Evolutionary conservation across 2,888 invertebrate genomes (phyloP).

Genomic region (Xylota sylvarum): DNA sequence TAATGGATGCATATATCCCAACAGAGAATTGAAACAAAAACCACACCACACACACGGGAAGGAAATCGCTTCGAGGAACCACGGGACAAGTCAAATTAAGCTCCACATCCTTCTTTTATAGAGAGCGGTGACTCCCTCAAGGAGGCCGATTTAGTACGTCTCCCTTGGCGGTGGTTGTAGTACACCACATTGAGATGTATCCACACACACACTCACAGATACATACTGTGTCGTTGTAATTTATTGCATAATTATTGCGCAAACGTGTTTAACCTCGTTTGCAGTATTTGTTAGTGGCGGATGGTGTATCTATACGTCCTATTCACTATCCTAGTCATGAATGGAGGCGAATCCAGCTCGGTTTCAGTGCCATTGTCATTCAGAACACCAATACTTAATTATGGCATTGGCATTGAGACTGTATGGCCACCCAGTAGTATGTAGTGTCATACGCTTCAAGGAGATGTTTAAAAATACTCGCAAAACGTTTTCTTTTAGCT

Average conservation of each 20-base stretch:
- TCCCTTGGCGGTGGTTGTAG: conserved; percentile 5
- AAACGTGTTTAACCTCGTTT: conserved; percentile 67
- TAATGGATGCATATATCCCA: conserved; percentile 69
- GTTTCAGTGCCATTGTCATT: conserved; percentile 53
- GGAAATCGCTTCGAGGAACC: conserved; percentile 17
- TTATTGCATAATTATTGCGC: conserved; percentile 72
- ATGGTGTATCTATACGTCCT: conserved; percentile 1
- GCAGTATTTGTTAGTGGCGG: too few species aligned
- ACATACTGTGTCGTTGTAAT: conserved; percentile 41
- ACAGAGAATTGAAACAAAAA: conserved; percentile 32
- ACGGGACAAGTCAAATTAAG: conserved; percentile 38
- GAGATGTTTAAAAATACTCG: conserved; percentile 51
- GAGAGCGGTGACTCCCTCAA: conserved; percentile 22
- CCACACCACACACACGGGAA: neutral
- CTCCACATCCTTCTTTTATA: conserved; percentile 14
- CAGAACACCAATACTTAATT: conserved; percentile 49
- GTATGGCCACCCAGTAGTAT: conserved; percentile 13
- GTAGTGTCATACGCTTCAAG: conserved; percentile 13
- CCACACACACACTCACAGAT: conserved; percentile 8
- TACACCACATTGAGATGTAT: neutral
- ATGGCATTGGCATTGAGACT: conserved; percentile 64
- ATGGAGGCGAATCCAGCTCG: conserved; percentile 43
- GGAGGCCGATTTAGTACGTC: conserved; percentile 42
- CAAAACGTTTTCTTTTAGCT: conserved; percentile 13
- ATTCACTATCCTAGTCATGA: conserved; percentile 60